Evolutionary conservation across 2,797 vertebrate genomes (phyloP), one percentile per base, ranked within the genome.

Genomic region (Poeciliopsis presidionis): DNA sequence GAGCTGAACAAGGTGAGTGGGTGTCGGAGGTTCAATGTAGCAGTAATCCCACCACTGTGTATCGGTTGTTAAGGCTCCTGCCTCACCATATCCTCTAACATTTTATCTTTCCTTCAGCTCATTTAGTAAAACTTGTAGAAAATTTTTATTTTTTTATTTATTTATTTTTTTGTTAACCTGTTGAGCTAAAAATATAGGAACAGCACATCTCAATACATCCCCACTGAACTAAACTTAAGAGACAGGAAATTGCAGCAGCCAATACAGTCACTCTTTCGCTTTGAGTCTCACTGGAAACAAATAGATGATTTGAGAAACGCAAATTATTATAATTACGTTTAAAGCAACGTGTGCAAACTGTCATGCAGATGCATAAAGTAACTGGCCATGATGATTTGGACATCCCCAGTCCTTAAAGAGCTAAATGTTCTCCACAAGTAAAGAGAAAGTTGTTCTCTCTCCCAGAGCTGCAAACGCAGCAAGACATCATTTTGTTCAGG

Each of bases 1-100:
- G 96, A 96, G 91, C 83, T 96, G 87, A 96, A 96, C 89, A 96
- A 96, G 95, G 96, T 96, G 92, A 95, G 78, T 82, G 81, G 30
- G 30, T 72, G 77, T 70, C 57, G 55, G 57, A 53, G 57, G 67
- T 51, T 81, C 30, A 83, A 84, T 45, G 59, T 55, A 73, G 3
- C 75, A 65, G 78, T 74, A 25, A 71, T 74, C 20, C n/a, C 20
- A 73, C 18, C 4, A 33, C 2, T 73, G 13, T 18, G 43, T 53
- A 59, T 59, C n/a, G 1, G 0, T 33, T 69, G 61, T 75, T 47
- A 16, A 30, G 41, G 51, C 43, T 47, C 75, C n/a, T 55, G 28
- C 22, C 49, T 14, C 25, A 43, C 12, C 30, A 20, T 49, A 28
- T 71, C 39, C 36, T 41, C 7, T 12, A 41, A 41, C 36, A 8